These are phyloP conservation scores for Ardeotis arabs DNA, from an alignment of 2,113 vertebrate genomes.

Conservation along the genomic window DNA sequence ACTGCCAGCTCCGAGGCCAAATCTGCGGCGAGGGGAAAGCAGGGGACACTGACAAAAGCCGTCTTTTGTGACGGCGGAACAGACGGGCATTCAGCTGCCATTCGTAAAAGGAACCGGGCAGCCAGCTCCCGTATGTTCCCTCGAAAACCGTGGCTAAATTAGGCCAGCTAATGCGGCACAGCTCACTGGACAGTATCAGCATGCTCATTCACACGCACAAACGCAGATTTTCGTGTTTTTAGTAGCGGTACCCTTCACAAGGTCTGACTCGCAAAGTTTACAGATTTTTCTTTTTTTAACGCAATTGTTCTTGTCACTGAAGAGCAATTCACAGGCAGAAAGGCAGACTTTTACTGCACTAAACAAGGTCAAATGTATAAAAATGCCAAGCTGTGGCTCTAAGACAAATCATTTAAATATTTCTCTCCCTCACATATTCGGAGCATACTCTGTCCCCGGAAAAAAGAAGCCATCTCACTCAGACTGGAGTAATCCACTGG, in stretches of 20 bases:
- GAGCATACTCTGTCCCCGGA: background rate
- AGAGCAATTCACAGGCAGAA: background rate
- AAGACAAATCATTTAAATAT: background rate
- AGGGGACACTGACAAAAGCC: background rate
- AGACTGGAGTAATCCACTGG: slow-evolving; percentile 9
- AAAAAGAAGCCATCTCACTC: background rate
- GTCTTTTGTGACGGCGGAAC: background rate
- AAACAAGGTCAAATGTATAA: background rate
- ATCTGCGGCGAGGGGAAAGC: background rate
- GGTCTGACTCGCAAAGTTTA: background rate
- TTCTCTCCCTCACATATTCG: background rate
- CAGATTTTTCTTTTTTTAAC: background rate
- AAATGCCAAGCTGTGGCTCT: background rate
- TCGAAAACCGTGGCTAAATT: background rate
- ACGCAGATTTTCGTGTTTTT: background rate
- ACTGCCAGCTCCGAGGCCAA: background rate
- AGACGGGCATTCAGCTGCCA: background rate
- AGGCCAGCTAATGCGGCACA: background rate
- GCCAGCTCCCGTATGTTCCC: background rate
- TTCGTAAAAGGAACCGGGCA: background rate
- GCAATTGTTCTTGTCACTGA: no score
- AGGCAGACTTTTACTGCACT: background rate
- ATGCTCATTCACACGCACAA: background rate
- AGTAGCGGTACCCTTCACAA: background rate
- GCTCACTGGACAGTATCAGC: background rate